Base-by-base conservation (phyloP, 2,113 vertebrate genomes). In the Polyodon spathula region DNA sequence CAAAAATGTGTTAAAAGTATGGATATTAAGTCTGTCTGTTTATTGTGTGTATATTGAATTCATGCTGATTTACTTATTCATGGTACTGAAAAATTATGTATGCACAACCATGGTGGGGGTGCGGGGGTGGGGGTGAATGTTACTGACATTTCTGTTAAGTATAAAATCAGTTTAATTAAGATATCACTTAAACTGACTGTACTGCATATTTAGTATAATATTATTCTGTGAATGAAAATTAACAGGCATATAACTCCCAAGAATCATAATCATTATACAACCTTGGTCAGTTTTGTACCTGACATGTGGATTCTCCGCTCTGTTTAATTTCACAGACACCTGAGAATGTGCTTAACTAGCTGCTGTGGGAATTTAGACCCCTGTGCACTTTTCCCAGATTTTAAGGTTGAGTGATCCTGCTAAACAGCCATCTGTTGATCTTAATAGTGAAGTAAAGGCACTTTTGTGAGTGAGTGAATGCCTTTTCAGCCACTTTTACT, bases 391-490 rank as follows among this genome's bases (percentile, higher is more conserved):
- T 55, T 37, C 37, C 17, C 37, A 39, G 60, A 70, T 72, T 68
- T 76, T 76, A 70, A 78, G 76, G 73, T 68, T 76, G 76, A 76
- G 51, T 64, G 65, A 69, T 67, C 65, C 73, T 57, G 68, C 68
- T 75, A 75, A 66, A 66, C 63, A 68, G 76, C 76, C 71, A 76
- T 76, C 73, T 78, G 76, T 73, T 75, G 70, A 68, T 71, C 62
- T 59, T 58, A 58, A 42, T 58, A 43, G 61, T 65, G 55, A 60
- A 63, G 59, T 56, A 54, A 64, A 66, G 60, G 62, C 37, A 46
- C 62, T 63, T 63, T 63, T 51, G 62, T 63, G 64, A 54, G 55
- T 64, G 52, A 68, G 64, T 72, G 59, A 67, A 46, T 11, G 56
- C 48, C 57, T 63, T 63, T 63, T 63, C 56, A 44, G 16, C 42